Evolutionary conservation across 1,140 invertebrate species (phyloP).

Genomic region (Cepaea nemoralis): DNA sequence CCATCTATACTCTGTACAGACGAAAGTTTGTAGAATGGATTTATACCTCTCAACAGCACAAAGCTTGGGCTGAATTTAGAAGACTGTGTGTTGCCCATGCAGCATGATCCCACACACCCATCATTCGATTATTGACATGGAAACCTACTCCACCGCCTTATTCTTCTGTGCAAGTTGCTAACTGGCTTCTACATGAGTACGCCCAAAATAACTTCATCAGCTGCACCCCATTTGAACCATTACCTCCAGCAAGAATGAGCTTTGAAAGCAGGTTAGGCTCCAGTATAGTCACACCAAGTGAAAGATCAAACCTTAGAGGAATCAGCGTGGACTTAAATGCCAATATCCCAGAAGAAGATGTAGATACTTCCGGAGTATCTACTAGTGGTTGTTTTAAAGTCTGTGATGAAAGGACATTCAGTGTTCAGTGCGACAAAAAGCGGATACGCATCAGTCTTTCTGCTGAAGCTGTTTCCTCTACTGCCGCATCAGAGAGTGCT

Average conservation of each 20-base stretch:
- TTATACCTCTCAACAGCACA: too few species aligned
- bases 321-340: background rate
- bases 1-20: too few species aligned
- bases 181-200: slow-evolving; percentile 12
- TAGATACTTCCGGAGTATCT: background rate
- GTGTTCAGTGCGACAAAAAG: slow-evolving; percentile 12
- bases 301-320: background rate
- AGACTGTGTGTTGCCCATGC: too few species aligned
- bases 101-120: too few species aligned
- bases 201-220: background rate
- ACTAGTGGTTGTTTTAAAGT: background rate
- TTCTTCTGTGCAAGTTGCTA: background rate
- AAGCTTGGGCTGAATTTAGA: too few species aligned
- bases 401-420: background rate
- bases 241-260: background rate
- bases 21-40: too few species aligned
- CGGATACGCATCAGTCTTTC: background rate
- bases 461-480: background rate
- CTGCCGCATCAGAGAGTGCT: background rate
- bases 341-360: slow-evolving; percentile 1
- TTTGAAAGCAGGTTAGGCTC: background rate
- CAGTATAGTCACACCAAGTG: background rate
- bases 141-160: background rate
- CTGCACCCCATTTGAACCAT: background rate
- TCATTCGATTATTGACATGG: too few species aligned